phyloP scores from a whole-genome alignment of 1,140 invertebrate species.

The Chrysoperla carnea region DNA sequence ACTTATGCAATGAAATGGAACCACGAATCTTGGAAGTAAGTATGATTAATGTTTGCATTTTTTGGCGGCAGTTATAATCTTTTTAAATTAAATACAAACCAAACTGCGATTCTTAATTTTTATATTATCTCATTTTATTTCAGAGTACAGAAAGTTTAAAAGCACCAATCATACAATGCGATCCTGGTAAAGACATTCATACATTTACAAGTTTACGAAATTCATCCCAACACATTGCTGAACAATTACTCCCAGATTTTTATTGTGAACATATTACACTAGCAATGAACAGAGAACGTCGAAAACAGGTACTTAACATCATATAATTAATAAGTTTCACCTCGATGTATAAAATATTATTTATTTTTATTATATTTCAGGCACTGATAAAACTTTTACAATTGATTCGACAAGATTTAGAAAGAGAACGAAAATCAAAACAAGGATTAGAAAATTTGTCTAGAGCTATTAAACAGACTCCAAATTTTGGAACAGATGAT shows the following conservation, averaged over 20 bases:
- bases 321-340: too few species aligned
- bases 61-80: too few species aligned
- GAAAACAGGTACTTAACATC: slow-evolving; percentile 50
- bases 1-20: slow-evolving; percentile 54
- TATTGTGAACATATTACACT: slow-evolving; percentile 87
- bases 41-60: background rate
- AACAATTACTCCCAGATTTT: slow-evolving; percentile 82
- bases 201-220: slow-evolving; percentile 37
- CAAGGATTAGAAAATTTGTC: slow-evolving; percentile 78
- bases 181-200: slow-evolving; percentile 55
- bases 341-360: background rate
- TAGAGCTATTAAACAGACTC: slow-evolving; percentile 77
- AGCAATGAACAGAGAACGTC: slow-evolving; percentile 78
- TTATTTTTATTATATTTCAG: slow-evolving; percentile 19
- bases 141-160: slow-evolving; percentile 51
- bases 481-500: slow-evolving; percentile 74
- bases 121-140: slow-evolving; percentile 14
- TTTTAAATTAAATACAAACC: too few species aligned
- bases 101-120: too few species aligned
- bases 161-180: slow-evolving; percentile 47
- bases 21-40: slow-evolving; percentile 42
- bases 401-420: slow-evolving; percentile 67
- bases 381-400: slow-evolving; percentile 66
- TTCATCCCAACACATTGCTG: slow-evolving; percentile 31
- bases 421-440: slow-evolving; percentile 66